Evolutionary conservation across 2,797 vertebrate species (phyloP), one percentile per base, ranked within the genome.

Genomic region (Lindbergichthys nudifrons): DNA sequence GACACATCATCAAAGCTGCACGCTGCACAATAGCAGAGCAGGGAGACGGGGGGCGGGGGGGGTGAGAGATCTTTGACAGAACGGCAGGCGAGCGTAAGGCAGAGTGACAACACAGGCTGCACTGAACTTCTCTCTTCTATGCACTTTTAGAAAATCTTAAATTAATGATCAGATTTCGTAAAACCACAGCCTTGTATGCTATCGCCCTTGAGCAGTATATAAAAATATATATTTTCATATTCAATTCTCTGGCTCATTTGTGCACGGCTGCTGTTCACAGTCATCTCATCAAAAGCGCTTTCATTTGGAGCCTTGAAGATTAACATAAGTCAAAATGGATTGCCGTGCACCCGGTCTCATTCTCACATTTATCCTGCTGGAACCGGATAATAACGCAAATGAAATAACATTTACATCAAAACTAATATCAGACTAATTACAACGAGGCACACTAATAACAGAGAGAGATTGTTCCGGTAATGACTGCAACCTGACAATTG

Each of bases 1-100:
- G 87, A 87, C 83, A 87, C 80, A 93, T 92, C 86, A 92, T 93
- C 85, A 91, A 93, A 93, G 91, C 84, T 47, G 65, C 76, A 59
- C 88, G 89, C 90, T 92, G 61, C 85, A 94, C 82, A 93, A 93
- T 84, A 70, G 87, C 30, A 0, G 57, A 5, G 70, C 63, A 58
- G 64, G 73, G 39, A 65, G 73, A 69, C 42, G 10, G 8, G 47
- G 21, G 48, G 36, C 21, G 0, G 60, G 6, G 6, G 15, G 30
- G 43, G 57, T 1, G 63, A n/a, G 63, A 64, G 80, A 70, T 75
- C 63, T 60, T 70, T 3, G 2, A 21, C 41, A 32, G 65, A 30
- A 72, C 68, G 45, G 68, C 57, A 56, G 53, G 43, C 14, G 3
- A 77, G 54, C 43, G 9, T 19, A 16, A 58, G 32, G 21, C 50